These are phyloP conservation scores for Albula glossodonta DNA, from an alignment of 2,113 vertebrate species.

Conservation along the genomic window DNA sequence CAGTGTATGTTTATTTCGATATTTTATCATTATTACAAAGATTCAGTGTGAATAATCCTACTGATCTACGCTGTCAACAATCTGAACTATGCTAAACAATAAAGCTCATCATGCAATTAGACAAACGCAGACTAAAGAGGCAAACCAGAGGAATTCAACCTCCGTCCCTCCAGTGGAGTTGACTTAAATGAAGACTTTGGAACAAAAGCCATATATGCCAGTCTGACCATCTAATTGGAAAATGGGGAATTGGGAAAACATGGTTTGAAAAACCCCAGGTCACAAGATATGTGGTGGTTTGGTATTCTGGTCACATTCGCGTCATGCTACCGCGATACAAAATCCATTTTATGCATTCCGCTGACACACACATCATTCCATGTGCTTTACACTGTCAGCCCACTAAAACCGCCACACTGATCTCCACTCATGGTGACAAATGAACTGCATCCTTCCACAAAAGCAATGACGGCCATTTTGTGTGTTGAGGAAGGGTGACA, in stretches of 20 bases:
- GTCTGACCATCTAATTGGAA: neutral
- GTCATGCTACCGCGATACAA: neutral
- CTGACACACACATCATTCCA: neutral
- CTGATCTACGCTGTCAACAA: too few species aligned
- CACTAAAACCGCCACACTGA: neutral
- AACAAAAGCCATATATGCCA: neutral
- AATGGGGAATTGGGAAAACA: neutral
- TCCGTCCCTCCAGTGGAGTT: neutral
- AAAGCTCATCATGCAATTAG: too few species aligned
- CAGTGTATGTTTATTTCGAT: too few species aligned
- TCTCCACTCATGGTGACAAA: neutral
- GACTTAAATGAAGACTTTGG: neutral
- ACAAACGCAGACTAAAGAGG: too few species aligned
- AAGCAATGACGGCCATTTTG: neutral
- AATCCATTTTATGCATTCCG: neutral
- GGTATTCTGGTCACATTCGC: neutral
- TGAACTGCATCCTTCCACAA: neutral
- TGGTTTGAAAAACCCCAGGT: neutral
- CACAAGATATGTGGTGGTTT: neutral
- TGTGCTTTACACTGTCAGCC: neutral
- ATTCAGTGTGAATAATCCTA: too few species aligned
- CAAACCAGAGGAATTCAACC: too few species aligned
- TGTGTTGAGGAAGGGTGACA: neutral
- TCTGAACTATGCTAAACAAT: too few species aligned
- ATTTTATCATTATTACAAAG: too few species aligned